A percentile compares a stretch with the other conserved stretches of the same genome.
These are phyloP conservation scores for Eolophus roseicapilla DNA, from an alignment of 2,113 vertebrate genomes.

Conservation along the genomic window DNA sequence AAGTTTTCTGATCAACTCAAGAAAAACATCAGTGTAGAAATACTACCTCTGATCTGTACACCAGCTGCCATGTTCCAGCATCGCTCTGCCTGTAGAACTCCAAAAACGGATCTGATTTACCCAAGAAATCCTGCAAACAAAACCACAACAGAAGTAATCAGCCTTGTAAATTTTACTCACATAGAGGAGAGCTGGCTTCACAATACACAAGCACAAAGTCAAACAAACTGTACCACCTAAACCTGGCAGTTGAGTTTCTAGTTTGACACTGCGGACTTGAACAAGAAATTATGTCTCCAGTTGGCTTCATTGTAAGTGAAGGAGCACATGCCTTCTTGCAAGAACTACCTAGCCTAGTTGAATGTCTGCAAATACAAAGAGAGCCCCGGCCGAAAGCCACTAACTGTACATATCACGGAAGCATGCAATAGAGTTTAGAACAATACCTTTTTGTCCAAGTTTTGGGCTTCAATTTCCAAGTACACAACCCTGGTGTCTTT, in stretches of 20 bases:
- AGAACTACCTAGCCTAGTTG: background rate
- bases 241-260: background rate
- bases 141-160: background rate
- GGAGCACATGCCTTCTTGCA: background rate
- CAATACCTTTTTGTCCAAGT: slow-evolving; percentile 90
- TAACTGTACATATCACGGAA: background rate
- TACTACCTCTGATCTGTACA: slow-evolving; percentile 88
- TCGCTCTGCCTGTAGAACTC: slow-evolving; percentile 85
- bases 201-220: background rate
- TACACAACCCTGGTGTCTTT: slow-evolving; percentile 84
- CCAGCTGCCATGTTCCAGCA: slow-evolving; percentile 85
- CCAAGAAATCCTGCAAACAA: slow-evolving; percentile 85
- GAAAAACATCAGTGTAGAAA: background rate
- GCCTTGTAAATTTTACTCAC: background rate
- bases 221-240: background rate
- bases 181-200: background rate
- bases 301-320: background rate
- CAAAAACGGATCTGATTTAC: slow-evolving; percentile 92
- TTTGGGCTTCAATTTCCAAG: slow-evolving; percentile 86
- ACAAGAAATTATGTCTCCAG: background rate
- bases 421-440: background rate
- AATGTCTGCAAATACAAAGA: background rate
- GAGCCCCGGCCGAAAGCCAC: background rate
- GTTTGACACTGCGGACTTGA: background rate
- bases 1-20: background rate